These are phyloP conservation scores for Mesoligia furuncula DNA, from an alignment of 2,888 invertebrate species.

Conservation along the genomic window DNA sequence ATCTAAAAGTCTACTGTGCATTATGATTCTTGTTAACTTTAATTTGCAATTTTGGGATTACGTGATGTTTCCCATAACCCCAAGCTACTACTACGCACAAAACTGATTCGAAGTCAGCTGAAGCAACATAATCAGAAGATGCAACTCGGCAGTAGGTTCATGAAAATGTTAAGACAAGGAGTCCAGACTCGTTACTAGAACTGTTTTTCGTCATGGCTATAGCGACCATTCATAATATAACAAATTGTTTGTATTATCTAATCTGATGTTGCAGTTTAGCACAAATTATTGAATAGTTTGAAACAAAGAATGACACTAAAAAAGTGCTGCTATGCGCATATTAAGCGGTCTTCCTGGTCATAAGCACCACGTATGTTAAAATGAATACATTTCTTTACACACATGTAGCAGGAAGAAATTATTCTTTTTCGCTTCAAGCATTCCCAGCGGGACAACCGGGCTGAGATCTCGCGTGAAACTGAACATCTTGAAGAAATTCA, in stretches of 20 bases:
- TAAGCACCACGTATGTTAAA: not conserved
- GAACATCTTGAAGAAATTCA: conserved; percentile 47
- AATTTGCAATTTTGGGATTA: not conserved
- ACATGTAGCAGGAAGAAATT: conserved; percentile 69
- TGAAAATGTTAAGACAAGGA: too few relatives aligned
- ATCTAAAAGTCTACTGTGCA: not conserved
- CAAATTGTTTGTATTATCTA: not conserved
- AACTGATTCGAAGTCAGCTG: not conserved
- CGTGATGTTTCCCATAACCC: too few relatives aligned
- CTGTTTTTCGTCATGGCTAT: not conserved
- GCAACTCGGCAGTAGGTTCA: not conserved
- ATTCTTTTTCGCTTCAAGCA: conserved; percentile 70
- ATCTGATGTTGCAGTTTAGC: not conserved
- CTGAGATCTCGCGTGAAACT: conserved; percentile 47
- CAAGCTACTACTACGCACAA: not conserved
- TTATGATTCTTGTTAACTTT: not conserved
- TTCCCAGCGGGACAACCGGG: conserved; percentile 68
- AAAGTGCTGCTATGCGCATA: not conserved
- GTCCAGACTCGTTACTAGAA: not conserved
- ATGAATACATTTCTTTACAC: conserved; percentile 29
- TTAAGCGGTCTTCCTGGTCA: not conserved
- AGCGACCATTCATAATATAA: not conserved
- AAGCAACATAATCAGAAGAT: not conserved
- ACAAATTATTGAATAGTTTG: not conserved
- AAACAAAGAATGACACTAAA: not conserved